Evolutionary conservation across 2,888 invertebrate genomes (phyloP).

Genomic region (Sabellastarte sp.): DNA sequence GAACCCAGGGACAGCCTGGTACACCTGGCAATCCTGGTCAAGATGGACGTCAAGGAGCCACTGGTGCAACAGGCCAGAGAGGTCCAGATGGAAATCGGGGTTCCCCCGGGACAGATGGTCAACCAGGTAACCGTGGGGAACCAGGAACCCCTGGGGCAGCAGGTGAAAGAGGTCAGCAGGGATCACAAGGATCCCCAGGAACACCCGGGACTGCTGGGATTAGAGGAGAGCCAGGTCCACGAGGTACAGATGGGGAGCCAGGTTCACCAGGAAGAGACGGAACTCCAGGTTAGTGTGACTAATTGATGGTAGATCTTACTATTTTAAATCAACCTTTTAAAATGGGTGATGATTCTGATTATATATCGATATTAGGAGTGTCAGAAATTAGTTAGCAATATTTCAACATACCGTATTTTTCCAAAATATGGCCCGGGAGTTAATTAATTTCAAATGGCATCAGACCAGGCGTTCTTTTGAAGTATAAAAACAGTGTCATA

Average conservation of each 20-base stretch:
- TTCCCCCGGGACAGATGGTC: conserved; percentile 12
- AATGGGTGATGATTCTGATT: too few relatives aligned
- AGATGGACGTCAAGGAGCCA: conserved; percentile 11
- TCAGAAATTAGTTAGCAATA: too few relatives aligned
- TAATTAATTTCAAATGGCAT: too few relatives aligned
- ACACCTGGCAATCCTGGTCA: conserved; percentile 6
- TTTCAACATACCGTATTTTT: too few relatives aligned
- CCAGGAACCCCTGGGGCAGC: conserved; percentile 13
- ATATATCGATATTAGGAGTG: too few relatives aligned
- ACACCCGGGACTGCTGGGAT: conserved; percentile 5
- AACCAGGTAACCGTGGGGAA: conserved; percentile 17
- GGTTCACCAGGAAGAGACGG: conserved; percentile 20
- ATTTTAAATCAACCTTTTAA: too few relatives aligned
- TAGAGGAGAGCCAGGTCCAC: conserved; percentile 1
- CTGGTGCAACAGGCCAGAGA: conserved; percentile 7
- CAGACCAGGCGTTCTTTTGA: too few relatives aligned
- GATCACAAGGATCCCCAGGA: conserved; percentile 16
- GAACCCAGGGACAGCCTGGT: neutral
- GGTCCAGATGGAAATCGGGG: neutral
- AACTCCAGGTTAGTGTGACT: conserved; percentile 17
- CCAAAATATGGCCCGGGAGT: too few relatives aligned
- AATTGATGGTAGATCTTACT: too few relatives aligned
- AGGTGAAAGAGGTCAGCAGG: conserved; percentile 15
- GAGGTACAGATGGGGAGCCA: conserved; percentile 8
- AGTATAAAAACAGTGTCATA: too few relatives aligned